Base-by-base conservation (phyloP, 2,888 invertebrate species). In the Melanophora roralis region DNA sequence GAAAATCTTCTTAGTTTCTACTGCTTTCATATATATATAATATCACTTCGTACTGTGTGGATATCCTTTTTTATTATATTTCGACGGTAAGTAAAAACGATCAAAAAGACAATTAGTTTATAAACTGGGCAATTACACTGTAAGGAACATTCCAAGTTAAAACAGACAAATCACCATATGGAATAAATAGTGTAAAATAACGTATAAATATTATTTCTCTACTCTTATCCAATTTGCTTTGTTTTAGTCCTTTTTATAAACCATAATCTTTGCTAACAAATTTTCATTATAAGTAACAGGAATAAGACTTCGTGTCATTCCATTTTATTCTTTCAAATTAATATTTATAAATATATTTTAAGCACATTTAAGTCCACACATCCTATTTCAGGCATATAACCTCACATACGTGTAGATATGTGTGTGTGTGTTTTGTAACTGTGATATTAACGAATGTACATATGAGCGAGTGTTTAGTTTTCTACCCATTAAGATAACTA, bases 81-180 rank as follows among this genome's bases (percentile, higher is more conserved):
- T 45, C 19, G 1, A 14, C 69, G 75, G 49, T 80, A 75, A 75
- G 75, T 11, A 75, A 80, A 5, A 75, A 62, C 60, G 57, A 74
- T 16, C 78, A 65, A 76, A 76, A 77, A 75, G 65, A 77, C 77
- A 77, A 82, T 81, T 81, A 79, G 81, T 81, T 82, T 78, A 79
- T 81, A 82, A 76, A 81, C 78, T 80, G 67, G 60, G 36, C 74
- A 71, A 65, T 78, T 68, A 74, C 67, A 74, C 49, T 60, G 74
- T 64, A 49, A 53, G 47, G 51, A 45, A 16, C 53, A 78, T 27
- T 6, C 27, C 6, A 27, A 27, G 27, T 6, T 5, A 27, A 3
- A 27, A 27, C 3, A 27, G 6, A 27, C 27, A 27, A 27, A n/a
- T n/a, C 27, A 27, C 4, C 27, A 27, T 5, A 5, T 27, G 4